Base-by-base conservation (phyloP, 1,140 invertebrate species). In the Drosophila lini region DNA sequence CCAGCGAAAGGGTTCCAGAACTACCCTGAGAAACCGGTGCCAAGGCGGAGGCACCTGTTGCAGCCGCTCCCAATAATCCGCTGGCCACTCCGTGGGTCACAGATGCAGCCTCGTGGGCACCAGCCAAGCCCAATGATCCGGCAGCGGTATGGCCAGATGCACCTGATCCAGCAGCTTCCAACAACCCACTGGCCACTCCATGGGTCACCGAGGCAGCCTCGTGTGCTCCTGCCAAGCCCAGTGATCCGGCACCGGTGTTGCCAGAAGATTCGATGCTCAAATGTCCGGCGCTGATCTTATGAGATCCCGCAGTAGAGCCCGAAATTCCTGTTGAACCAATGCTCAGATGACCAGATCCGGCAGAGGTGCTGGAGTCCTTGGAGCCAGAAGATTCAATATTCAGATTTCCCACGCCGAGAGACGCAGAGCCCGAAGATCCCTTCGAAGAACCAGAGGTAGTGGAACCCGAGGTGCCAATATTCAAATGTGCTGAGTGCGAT, bases 21-120 rank as follows among this genome's bases (percentile, higher is more conserved):
- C 41, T 41, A 3, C 5, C 34, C 5, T 59, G 28, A 3, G 31
- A 11, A 3, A 45, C 7, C 3, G 45, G 34, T 28, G 15, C 3
- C 44, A 47, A 22, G 10, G 22, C 50, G 13, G 50, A 42, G 16
- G 28, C 38, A 25, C 15, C 61, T 25, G 22, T 6, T 34, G n/a
- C 52, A 28, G 40, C 15, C 13, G 40, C 52, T 25, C 6, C 55
- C 10, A 59, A 5, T 11, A 68, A 8, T 42, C 64, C 60, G 1
- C 38, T 52, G 22, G 45, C 36, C 0, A 53, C 47, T 16, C 45
- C 45, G 31, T 53, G 61, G 4, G 65, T 41, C n/a, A 31, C 4
- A 13, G 42, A 40, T 5, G 42, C 64, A 13, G 52, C 42, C 11
- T 69, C 8, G 19, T 68, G 64, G 5, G 65, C 45, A 25, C 62